A percentile compares a stretch with the other conserved stretches of the same genome.
These are phyloP conservation scores for Ciona savignyi DNA, from an alignment of 23 tunicate genomes.

Conservation along the genomic window DNA sequence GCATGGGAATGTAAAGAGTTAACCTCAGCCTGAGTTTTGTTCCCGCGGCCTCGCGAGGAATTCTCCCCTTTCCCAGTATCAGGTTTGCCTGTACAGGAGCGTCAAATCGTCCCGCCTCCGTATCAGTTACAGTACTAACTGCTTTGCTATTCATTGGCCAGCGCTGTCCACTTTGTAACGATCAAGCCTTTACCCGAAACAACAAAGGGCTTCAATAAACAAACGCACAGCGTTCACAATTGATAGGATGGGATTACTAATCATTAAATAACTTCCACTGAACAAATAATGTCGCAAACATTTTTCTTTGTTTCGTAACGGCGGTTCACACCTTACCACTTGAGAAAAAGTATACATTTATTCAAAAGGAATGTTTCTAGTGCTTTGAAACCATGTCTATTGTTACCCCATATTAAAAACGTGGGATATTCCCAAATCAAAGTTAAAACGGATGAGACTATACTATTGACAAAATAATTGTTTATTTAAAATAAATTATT, in stretches of 20 bases:
- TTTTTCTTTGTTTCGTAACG: background rate
- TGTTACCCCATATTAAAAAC: too few relatives aligned
- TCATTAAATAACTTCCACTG: background rate
- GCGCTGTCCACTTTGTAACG: slow-evolving; percentile 1
- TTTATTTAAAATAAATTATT: too few relatives aligned
- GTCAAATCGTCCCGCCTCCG: background rate
- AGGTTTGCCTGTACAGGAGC: background rate
- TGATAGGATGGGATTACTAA: background rate
- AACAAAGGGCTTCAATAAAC: background rate
- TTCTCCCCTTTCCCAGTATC: background rate
- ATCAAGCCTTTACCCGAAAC: background rate
- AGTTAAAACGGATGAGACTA: too few relatives aligned
- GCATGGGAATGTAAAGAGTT: background rate
- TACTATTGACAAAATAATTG: too few relatives aligned
- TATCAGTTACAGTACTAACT: background rate
- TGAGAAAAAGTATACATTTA: too few relatives aligned
- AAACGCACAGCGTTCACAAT: background rate
- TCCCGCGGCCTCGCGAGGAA: background rate
- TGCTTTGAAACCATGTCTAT: too few relatives aligned
- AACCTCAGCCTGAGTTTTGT: background rate
- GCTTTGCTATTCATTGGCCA: background rate
- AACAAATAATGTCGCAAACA: background rate
- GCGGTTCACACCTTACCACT: too few relatives aligned
- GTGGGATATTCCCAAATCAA: too few relatives aligned
- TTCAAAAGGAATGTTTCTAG: too few relatives aligned